These are phyloP conservation scores for Campoplex capitator DNA, from an alignment of 2,888 invertebrate genomes.

Conservation along the genomic window DNA sequence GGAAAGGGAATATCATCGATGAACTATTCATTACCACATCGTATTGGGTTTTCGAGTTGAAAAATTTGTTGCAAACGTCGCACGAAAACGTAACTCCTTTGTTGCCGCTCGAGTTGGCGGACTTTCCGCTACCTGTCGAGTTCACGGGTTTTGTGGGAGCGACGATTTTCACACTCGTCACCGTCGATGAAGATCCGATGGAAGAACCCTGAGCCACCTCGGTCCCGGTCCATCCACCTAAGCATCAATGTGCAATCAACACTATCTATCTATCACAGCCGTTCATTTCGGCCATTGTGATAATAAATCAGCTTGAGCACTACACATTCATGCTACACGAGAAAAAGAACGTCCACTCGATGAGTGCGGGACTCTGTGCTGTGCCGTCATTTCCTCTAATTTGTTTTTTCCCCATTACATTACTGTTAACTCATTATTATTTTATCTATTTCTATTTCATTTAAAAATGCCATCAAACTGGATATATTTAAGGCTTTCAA, in stretches of 20 bases:
- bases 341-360: conserved; percentile 76
- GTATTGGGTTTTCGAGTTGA: conserved; percentile 82
- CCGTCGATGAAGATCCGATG: conserved; percentile 56
- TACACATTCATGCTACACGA: conserved; percentile 84
- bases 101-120: conserved; percentile 45
- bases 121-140: conserved; percentile 2
- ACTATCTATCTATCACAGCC: conserved; percentile 85
- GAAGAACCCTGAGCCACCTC: conserved; percentile 72
- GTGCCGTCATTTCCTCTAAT: conserved; percentile 30
- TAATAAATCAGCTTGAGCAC: conserved; percentile 85
- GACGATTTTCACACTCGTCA: conserved; percentile 32
- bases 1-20: not conserved
- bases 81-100: conserved; percentile 78
- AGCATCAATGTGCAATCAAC: conserved; percentile 85
- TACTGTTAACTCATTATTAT: too few species aligned
- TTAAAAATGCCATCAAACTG: too few species aligned
- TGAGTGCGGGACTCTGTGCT: conserved; percentile 60
- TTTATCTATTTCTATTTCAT: too few species aligned
- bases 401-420: not conserved
- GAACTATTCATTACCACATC: conserved; percentile 77
- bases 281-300: conserved; percentile 79
- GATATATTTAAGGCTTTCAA: not conserved
- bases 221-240: conserved; percentile 80
- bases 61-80: conserved; percentile 81
- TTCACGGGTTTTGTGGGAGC: not conserved